Percentiles rank a stretch among this genome's conserved stretches.
These are phyloP conservation scores for Carcina quercana DNA, from an alignment of 2,888 invertebrate genomes.

Conservation along the genomic window DNA sequence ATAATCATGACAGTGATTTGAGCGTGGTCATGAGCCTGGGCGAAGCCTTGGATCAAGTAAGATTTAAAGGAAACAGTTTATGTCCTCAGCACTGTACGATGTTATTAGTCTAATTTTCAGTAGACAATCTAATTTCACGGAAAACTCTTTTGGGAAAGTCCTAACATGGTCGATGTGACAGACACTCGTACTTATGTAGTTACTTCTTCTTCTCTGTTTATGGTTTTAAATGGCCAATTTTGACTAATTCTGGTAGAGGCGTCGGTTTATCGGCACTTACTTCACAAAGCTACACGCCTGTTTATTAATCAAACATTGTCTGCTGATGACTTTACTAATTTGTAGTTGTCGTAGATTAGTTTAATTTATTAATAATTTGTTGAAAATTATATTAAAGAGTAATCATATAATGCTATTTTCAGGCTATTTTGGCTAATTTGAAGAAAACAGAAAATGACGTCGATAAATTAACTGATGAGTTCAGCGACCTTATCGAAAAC, in stretches of 20 bases:
- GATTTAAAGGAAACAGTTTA: conserved; percentile 43
- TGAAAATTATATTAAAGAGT: neutral
- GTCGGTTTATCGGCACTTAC: conserved; percentile 32
- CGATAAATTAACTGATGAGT: conserved; percentile 89
- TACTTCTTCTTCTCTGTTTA: conserved; percentile 13
- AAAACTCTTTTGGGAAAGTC: conserved; percentile 28
- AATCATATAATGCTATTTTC: conserved; percentile 29
- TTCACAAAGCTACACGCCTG: conserved; percentile 25
- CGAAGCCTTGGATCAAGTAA: conserved; percentile 90
- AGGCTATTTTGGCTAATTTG: conserved; percentile 85
- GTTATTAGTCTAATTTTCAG: conserved; percentile 60
- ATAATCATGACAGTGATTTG: conserved; percentile 81
- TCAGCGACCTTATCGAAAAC: conserved; percentile 87
- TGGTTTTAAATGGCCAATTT: conserved; percentile 13
- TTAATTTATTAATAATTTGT: conserved; percentile 28
- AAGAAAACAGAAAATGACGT: conserved; percentile 90
- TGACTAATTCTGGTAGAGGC: conserved; percentile 34
- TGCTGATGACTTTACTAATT: conserved; percentile 46
- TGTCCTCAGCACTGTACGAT: conserved; percentile 50
- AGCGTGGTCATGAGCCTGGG: conserved; percentile 83
- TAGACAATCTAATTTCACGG: conserved; percentile 56
- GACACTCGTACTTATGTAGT: conserved; percentile 10
- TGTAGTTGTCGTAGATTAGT: conserved; percentile 65
- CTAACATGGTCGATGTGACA: conserved; percentile 28
- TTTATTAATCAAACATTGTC: conserved; percentile 18